A percentile compares a stretch with the other conserved stretches of the same genome.
Conservation (phyloP, 2,797 vertebrate species). For the Thaleichthys pacificus region DNA sequence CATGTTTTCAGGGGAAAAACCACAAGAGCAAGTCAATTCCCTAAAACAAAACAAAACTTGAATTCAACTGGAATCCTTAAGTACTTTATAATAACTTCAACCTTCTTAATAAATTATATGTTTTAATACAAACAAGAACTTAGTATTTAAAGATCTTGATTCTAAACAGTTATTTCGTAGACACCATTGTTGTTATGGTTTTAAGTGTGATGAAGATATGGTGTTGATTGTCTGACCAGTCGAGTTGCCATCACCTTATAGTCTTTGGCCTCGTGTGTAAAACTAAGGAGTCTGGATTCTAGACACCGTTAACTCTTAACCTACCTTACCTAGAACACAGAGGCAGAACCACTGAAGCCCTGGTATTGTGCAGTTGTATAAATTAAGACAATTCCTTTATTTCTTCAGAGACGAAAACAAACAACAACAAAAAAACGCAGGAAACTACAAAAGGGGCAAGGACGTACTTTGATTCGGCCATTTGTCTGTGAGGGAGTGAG, state of each 20-base stretch:
- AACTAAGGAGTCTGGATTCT: conserved; percentile 25
- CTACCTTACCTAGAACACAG: conserved; percentile 12
- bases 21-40: conserved; percentile 33
- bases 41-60: conserved; percentile 52
- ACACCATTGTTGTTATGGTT: conserved; percentile 28
- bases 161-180: conserved; percentile 15
- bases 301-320: conserved; percentile 15
- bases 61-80: conserved; percentile 49
- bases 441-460: background rate
- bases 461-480: background rate
- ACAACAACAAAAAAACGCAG: background rate
- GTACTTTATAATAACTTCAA: conserved; percentile 46
- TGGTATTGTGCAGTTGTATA: conserved; percentile 2
- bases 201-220: conserved; percentile 37
- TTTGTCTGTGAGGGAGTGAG: background rate
- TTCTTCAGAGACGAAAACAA: background rate
- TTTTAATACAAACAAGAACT: conserved; percentile 52
- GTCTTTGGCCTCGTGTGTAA: conserved; percentile 21
- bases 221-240: conserved; percentile 65
- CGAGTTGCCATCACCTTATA: conserved; percentile 25
- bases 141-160: conserved; percentile 36
- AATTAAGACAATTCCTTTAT: conserved; percentile 23
- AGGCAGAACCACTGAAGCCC: background rate
- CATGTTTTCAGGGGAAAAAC: conserved; percentile 58
- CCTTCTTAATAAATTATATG: conserved; percentile 76